Percentiles rank a stretch among this genome's conserved stretches.
Conservation (phyloP, 2,888 invertebrate species). For the Agonopterix arenella region DNA sequence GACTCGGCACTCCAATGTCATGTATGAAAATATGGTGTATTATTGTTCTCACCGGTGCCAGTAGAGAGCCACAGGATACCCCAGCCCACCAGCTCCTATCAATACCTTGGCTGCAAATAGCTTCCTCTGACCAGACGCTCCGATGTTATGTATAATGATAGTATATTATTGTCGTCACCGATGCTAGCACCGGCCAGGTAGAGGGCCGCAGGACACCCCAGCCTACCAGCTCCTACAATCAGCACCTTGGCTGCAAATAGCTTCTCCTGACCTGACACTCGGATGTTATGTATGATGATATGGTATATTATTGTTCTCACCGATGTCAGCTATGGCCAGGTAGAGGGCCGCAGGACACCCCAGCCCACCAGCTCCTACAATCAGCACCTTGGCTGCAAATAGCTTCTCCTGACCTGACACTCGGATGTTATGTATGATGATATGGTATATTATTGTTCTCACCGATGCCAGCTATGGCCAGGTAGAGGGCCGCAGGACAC, state of each 20-base stretch:
- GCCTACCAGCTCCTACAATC: slow-evolving; percentile 96
- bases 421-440: slow-evolving; percentile 89
- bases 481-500: slow-evolving; percentile 93
- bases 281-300: slow-evolving; percentile 75
- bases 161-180: slow-evolving; percentile 81
- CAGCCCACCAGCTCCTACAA: slow-evolving; percentile 96
- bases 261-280: slow-evolving; percentile 85
- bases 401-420: slow-evolving; percentile 86
- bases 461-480: slow-evolving; percentile 93
- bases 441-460: slow-evolving; percentile 83
- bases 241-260: slow-evolving; percentile 86
- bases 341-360: slow-evolving; percentile 97
- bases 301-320: slow-evolving; percentile 30
- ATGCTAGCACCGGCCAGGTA: slow-evolving; percentile 94
- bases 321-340: slow-evolving; percentile 92
- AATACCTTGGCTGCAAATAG: slow-evolving; percentile 86
- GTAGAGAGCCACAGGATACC: slow-evolving; percentile 95
- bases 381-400: slow-evolving; percentile 85
- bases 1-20: slow-evolving; percentile 87
- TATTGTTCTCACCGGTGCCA: slow-evolving; percentile 82
- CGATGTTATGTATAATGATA: slow-evolving; percentile 89
- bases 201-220: slow-evolving; percentile 95
- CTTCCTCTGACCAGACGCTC: slow-evolving; percentile 85
- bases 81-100: slow-evolving; percentile 97
- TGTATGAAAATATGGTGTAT: slow-evolving; percentile 26